Conservation (phyloP, 1,140 invertebrate species). For the Marisa cornuarietis region DNA sequence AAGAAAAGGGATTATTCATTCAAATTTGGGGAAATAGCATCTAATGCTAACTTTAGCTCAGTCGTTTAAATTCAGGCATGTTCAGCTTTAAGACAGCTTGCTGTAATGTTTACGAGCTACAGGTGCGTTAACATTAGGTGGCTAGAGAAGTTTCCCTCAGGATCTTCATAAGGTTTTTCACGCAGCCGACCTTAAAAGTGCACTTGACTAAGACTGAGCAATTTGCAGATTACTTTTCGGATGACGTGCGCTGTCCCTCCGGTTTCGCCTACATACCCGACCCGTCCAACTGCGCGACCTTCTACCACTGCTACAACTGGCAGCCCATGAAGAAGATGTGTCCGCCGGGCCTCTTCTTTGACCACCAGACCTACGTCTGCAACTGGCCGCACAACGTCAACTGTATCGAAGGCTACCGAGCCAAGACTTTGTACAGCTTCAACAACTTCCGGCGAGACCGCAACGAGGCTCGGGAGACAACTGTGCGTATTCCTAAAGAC, state of each 20-base stretch:
- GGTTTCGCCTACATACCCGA: constrained; percentile 29
- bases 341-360: constrained; percentile 25
- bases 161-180: too few relatives aligned
- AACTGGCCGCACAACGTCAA: constrained; percentile 35
- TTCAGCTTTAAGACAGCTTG: too few relatives aligned
- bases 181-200: too few relatives aligned
- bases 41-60: too few relatives aligned
- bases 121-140: too few relatives aligned
- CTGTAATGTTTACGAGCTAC: too few relatives aligned
- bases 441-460: constrained; percentile 4
- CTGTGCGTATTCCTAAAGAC: neutral
- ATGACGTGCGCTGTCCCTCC: constrained; percentile 14
- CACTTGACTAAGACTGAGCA: too few relatives aligned
- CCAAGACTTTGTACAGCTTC: constrained; percentile 23
- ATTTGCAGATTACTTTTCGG: constrained; percentile 6
- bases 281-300: constrained; percentile 26
- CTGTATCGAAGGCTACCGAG: constrained; percentile 28
- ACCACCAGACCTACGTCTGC: constrained; percentile 22
- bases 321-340: constrained; percentile 25
- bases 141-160: too few relatives aligned
- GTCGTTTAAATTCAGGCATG: too few relatives aligned
- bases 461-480: neutral
- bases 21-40: too few relatives aligned
- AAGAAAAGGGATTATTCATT: too few relatives aligned
- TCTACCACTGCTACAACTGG: constrained; percentile 38